Base-by-base conservation (phyloP, 2,113 vertebrate species). In the Nestor notabilis region DNA sequence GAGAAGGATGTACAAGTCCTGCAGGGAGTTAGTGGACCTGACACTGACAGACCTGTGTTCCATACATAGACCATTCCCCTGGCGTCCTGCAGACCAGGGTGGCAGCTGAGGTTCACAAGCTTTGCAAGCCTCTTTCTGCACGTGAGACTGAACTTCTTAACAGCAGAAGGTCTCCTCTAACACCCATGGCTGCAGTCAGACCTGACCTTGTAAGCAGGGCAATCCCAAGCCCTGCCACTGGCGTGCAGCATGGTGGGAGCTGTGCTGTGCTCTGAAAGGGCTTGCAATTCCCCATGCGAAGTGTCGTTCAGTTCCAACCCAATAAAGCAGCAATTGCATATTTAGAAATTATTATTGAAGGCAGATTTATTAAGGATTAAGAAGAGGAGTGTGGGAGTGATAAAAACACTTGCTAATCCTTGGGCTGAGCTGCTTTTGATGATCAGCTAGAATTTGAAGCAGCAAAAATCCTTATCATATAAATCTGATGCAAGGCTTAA, bases 351-450 rank as follows among this genome's bases (percentile, higher is more conserved):
- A 74, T 86, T 53, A 93, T 83, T 76, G 60, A 79, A 83, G 95
- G 78, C 96, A 97, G 96, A 87, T 96, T 94, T 87, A 85, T 95
- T 83, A 87, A 50, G 74, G 82, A 90, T 96, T 91, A 96, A 78
- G 5, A 1, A 90, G 68, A 44, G 76, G 47, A 74, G 50, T 3
- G 74, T n/a, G 87, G 93, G 92, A 87, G 84, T 44, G 86, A 89
- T 64, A 83, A 95, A 97, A 90, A 12, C 63, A 44, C 75, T 91
- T 5, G 10, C 23, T 90, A 75, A 91, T 75, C 87, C 88, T 56
- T 1, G 7, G 74, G 76, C 61, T 64, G 75, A 76, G 55, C 87
- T 89, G 95, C 39, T 85, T 90, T 80, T 58, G 93, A 97, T 95
- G 83, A 78, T 53, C 88, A 72, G 89, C 60, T 13, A 41, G 50